phyloP scores from a whole-genome alignment of 2,888 invertebrate genomes.

The Chesias legatella region DNA sequence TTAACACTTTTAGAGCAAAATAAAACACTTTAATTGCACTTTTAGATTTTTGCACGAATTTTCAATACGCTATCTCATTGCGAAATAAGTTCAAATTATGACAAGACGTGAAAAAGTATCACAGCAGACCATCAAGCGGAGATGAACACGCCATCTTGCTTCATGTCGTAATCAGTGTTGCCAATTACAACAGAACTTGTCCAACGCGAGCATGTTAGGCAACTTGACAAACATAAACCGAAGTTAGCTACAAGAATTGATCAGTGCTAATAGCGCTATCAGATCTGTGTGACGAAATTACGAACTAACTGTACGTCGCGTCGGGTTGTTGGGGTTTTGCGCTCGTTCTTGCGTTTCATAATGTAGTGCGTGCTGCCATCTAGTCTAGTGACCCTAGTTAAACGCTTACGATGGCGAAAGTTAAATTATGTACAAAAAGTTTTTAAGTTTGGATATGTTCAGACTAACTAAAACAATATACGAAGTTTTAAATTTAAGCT shows the following conservation, averaged over 20 bases:
- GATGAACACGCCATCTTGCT: constrained; percentile 81
- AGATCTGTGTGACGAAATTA: not conserved
- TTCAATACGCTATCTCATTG: constrained; percentile 50
- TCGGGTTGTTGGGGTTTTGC: no score
- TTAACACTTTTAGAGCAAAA: constrained; percentile 43
- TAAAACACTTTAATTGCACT: constrained; percentile 53
- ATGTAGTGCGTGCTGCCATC: constrained; percentile 7
- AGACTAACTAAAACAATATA: no score
- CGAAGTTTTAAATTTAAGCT: no score
- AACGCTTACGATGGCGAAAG: no score
- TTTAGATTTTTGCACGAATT: constrained; percentile 44
- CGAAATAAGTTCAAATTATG: constrained; percentile 64
- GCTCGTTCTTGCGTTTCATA: no score
- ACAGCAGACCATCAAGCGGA: constrained; percentile 73
- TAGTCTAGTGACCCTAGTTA: no score
- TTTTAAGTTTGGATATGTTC: no score
- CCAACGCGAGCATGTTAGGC: constrained; percentile 42
- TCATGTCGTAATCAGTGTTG: constrained; percentile 64
- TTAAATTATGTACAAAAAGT: no score
- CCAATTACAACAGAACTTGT: constrained; percentile 50
- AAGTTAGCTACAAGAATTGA: constrained; percentile 34
- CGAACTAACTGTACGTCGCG: no score
- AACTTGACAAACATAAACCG: constrained; percentile 40
- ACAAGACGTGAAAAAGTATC: constrained; percentile 66
- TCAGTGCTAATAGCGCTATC: constrained; percentile 9